Percentiles rank a stretch among this genome's conserved stretches.
These are phyloP conservation scores for Peromyscus nudipes DNA, from an alignment of 2,797 vertebrate species.

Conservation along the genomic window DNA sequence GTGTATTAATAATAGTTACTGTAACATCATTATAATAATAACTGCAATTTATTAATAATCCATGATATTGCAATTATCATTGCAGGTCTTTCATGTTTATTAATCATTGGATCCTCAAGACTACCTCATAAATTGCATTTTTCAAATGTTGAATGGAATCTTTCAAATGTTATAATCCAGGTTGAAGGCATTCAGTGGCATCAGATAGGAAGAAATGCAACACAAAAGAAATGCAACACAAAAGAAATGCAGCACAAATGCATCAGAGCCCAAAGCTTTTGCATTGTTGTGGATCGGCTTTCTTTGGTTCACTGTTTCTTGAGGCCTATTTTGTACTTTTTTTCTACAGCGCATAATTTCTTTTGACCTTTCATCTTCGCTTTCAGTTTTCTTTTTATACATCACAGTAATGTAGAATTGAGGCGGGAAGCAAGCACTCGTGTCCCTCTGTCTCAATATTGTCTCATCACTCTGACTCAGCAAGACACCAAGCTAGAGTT, in stretches of 20 bases:
- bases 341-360: not conserved
- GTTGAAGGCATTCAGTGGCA: conserved; percentile 9
- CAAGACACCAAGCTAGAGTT: not conserved
- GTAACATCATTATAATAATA: not conserved
- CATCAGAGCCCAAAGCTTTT: not conserved
- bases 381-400: not conserved
- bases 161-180: not conserved
- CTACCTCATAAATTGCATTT: not conserved
- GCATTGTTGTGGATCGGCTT: not conserved
- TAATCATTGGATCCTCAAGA: not conserved
- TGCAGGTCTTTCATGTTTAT: not conserved
- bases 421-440: not conserved
- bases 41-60: not conserved
- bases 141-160: not conserved
- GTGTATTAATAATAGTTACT: not conserved
- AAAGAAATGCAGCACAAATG: not conserved
- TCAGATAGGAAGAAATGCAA: not conserved
- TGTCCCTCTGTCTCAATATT: not conserved
- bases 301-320: not conserved
- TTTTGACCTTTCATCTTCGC: not conserved
- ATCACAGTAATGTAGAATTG: not conserved
- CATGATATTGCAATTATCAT: not conserved
- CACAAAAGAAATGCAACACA: not conserved
- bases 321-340: not conserved
- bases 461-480: not conserved